phyloP scores from a whole-genome alignment of 1,140 invertebrate genomes.

The Papilio polyxenes region DNA sequence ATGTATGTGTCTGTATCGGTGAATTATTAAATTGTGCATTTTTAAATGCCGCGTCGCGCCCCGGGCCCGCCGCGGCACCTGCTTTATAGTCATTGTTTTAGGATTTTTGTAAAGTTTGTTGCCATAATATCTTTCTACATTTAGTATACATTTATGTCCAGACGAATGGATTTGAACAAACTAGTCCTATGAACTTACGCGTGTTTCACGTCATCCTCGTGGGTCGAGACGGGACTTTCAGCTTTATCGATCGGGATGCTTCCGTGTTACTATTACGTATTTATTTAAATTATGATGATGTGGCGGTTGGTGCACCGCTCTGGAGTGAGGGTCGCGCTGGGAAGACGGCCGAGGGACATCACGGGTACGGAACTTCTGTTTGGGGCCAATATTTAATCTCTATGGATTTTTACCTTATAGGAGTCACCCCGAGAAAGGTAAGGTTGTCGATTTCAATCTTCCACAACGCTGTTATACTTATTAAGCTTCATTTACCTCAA shows the following conservation, averaged over 20 bases:
- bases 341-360: conserved; percentile 38
- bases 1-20: conserved; percentile 80
- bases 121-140: conserved; percentile 80
- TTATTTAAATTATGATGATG: conserved; percentile 59
- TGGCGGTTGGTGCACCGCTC: conserved; percentile 26
- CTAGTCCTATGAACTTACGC: conserved; percentile 74
- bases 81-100: conserved; percentile 81
- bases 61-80: conserved; percentile 65
- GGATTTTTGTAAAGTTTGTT: conserved; percentile 80
- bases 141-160: conserved; percentile 76
- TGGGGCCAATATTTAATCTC: conserved; percentile 33
- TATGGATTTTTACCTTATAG: neutral
- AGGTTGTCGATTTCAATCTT: neutral
- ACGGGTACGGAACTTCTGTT: conserved; percentile 12
- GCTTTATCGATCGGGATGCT: conserved; percentile 55
- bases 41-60: conserved; percentile 71
- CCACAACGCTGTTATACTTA: neutral
- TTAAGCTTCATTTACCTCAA: neutral
- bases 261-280: conserved; percentile 63
- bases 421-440: neutral
- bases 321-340: conserved; percentile 25
- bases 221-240: conserved; percentile 51
- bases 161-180: conserved; percentile 77
- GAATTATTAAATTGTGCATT: conserved; percentile 80
- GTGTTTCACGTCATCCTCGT: conserved; percentile 52